These are phyloP conservation scores for Rhodinocichla rosea DNA, from an alignment of 2,113 vertebrate genomes.

Conservation along the genomic window DNA sequence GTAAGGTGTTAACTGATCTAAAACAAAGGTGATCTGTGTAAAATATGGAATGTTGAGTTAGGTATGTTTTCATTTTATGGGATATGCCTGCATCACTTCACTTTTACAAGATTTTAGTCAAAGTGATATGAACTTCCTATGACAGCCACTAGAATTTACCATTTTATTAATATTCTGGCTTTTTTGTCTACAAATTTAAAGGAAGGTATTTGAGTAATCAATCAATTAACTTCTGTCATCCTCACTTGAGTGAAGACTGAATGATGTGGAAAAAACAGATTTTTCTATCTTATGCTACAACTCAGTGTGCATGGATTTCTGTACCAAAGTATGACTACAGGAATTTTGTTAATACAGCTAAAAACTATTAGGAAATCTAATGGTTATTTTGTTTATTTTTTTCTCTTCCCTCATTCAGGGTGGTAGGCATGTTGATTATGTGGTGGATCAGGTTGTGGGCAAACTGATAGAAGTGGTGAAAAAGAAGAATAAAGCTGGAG, in stretches of 20 bases:
- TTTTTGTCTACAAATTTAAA: background rate
- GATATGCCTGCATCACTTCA: background rate
- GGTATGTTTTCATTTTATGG: background rate
- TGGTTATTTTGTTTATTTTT: background rate
- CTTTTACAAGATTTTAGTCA: background rate
- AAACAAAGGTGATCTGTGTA: background rate
- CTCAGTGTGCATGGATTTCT: background rate
- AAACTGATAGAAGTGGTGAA: slow-evolving; percentile 99
- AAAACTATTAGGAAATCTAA: background rate
- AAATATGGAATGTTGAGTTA: background rate
- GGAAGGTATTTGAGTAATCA: background rate
- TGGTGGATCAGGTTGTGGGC: slow-evolving; percentile 95
- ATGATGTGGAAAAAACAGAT: background rate
- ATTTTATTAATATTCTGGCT: background rate
- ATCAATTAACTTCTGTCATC: background rate
- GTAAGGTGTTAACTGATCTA: background rate
- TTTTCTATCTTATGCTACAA: background rate
- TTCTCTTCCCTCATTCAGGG: slow-evolving; percentile 74
- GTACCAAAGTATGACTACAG: background rate
- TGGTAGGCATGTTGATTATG: slow-evolving; percentile 94
- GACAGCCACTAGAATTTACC: background rate
- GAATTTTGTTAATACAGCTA: background rate
- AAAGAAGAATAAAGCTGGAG: slow-evolving; percentile 99
- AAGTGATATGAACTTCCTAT: background rate
- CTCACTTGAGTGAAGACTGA: background rate